Evolutionary conservation across 2,888 invertebrate species (phyloP), one percentile per base, ranked within the genome.

Genomic region (Orthosia incerta): DNA sequence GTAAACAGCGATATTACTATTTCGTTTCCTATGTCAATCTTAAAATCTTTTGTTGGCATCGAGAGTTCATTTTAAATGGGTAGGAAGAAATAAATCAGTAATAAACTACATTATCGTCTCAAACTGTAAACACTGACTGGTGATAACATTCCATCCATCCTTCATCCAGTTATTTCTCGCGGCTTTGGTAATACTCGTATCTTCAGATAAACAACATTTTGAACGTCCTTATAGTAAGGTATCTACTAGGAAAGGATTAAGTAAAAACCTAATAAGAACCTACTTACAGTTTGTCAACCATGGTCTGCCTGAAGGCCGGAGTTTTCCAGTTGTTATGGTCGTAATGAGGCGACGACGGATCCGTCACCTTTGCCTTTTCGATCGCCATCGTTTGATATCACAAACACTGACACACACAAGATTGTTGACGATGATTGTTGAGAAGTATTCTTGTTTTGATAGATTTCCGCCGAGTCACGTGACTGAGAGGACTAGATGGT

Each of bases 281-380:
- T 20, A 74, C 78, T 82, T 57, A 79, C 78, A 79, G 63, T n/a
- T 79, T 82, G 1, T 60, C 60, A 20, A 77, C 77, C 70, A 82
- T 76, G 26, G 69, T 55, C 69, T 77, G 69, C 70, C 82, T 76
- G 23, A 61, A 79, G n/a, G 82, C 69, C 13, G 70, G 82, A 39
- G 82, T 61, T 39, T 82, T 82, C 78, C 78, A 79, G 9, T 56
- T 1, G 15, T n/a, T 31, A 23, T 50, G 46, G 3, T 76, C 76
- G 3, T 50, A 79, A 13, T 79, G 31, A 9, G 74, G 59, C 13
- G 74, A 60, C 3, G 79, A 57, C 2, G 60, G 72, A n/a, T 45
- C 16, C 1, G 79, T 5, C 18, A 80, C 72, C 53, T 75, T 75
- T 0, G 79, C 60, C 20, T 75, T 75, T n/a, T 75, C 74, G 60